Conservation (phyloP, 2,888 invertebrate genomes). For the Rhagonycha fulva region DNA sequence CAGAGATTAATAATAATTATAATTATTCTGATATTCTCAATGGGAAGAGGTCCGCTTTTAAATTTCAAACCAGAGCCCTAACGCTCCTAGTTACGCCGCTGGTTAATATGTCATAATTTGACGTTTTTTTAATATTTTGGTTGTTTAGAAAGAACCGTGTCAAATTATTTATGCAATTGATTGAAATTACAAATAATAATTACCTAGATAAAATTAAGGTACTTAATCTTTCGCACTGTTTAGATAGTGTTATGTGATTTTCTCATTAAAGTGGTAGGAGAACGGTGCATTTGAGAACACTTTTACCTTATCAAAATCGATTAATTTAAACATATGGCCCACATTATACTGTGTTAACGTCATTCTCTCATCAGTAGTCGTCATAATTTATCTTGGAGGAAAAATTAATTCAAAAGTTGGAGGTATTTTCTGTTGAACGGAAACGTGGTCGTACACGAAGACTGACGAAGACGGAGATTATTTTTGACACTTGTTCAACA, state of each 20-base stretch:
- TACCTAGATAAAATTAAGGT: too few species aligned
- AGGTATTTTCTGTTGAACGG: not conserved
- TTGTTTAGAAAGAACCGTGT: not conserved
- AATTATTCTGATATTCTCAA: too few species aligned
- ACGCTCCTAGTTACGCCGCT: too few species aligned
- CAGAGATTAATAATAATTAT: too few species aligned
- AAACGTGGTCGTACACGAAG: constrained; percentile 1
- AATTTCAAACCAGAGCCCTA: too few species aligned
- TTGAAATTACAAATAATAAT: too few species aligned
- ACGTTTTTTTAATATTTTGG: not conserved
- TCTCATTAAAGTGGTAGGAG: not conserved
- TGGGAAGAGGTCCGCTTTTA: too few species aligned
- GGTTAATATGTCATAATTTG: not conserved
- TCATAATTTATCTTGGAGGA: not conserved
- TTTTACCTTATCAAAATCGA: not conserved
- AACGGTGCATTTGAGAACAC: too few species aligned
- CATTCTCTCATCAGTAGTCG: not conserved
- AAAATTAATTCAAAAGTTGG: not conserved
- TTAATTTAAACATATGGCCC: not conserved
- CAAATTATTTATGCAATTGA: not conserved
- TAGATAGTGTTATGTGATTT: not conserved
- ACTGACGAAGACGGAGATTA: constrained; percentile 2
- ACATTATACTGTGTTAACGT: not conserved
- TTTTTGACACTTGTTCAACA: constrained; percentile 37
- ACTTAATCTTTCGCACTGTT: too few species aligned